A percentile compares a stretch with the other conserved stretches of the same genome.
Evolutionary conservation across 2,113 vertebrate species (phyloP).

Genomic region (Podilymbus podiceps): DNA sequence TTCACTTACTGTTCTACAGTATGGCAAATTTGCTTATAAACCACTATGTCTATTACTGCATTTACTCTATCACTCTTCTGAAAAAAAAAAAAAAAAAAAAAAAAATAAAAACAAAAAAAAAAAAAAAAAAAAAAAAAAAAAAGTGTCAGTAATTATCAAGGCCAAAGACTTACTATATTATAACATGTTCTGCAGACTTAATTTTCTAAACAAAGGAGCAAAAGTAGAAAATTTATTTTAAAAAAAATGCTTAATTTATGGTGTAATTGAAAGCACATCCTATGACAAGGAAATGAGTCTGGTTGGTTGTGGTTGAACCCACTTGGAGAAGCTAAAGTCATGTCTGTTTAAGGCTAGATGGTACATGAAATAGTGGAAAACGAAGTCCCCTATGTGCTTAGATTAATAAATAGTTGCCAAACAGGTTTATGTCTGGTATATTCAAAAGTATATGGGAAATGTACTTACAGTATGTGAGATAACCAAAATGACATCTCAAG

Average conservation of each 20-base stretch:
- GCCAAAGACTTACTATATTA: background rate
- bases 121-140: background rate
- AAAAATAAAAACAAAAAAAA: background rate
- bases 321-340: background rate
- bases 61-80: background rate
- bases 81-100: background rate
- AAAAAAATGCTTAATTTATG: background rate
- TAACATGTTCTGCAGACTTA: background rate
- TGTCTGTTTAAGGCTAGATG: background rate
- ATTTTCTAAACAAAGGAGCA: background rate
- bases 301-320: background rate
- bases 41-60: background rate
- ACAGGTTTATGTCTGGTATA: background rate
- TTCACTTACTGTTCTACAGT: background rate
- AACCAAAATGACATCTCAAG: background rate
- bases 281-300: background rate
- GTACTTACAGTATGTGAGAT: background rate
- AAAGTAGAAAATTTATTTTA: background rate
- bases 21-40: background rate
- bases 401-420: constrained; percentile 8
- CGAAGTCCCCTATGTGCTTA: constrained; percentile 5
- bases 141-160: background rate
- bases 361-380: background rate
- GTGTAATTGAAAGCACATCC: background rate
- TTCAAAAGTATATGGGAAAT: background rate